Percentiles rank a stretch among this genome's conserved stretches.
phyloP scores from a whole-genome alignment of 2,888 invertebrate genomes.

The Pyralis farinalis region DNA sequence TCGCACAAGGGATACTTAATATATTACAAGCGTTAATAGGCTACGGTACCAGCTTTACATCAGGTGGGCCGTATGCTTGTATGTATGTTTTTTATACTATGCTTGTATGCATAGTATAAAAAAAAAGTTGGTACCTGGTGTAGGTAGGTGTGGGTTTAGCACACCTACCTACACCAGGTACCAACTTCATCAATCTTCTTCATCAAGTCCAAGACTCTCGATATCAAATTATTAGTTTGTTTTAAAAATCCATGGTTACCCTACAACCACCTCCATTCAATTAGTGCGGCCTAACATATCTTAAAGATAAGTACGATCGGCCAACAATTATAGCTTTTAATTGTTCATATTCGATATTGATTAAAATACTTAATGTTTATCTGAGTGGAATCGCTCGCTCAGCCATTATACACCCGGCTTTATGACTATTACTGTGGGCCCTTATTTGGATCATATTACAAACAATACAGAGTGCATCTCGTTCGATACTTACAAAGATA shows the following conservation, averaged over 20 bases:
- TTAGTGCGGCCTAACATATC: slow-evolving; percentile 25
- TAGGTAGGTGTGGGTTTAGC: too few species aligned
- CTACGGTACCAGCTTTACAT: too few species aligned
- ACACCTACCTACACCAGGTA: too few species aligned
- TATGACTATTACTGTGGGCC: slow-evolving; percentile 5
- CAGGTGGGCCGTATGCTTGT: too few species aligned
- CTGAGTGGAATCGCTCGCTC: neutral
- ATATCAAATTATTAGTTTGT: neutral
- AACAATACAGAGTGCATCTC: neutral
- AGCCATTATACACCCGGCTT: slow-evolving; percentile 2
- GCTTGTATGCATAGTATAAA: too few species aligned
- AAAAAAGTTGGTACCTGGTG: too few species aligned
- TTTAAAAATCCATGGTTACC: slow-evolving; percentile 21
- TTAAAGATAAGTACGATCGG: slow-evolving; percentile 21
- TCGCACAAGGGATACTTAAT: too few species aligned
- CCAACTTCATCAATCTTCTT: too few species aligned
- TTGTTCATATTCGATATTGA: slow-evolving; percentile 22
- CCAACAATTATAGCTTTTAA: slow-evolving; percentile 29
- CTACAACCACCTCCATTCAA: slow-evolving; percentile 24
- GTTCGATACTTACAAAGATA: too few species aligned
- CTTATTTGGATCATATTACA: slow-evolving; percentile 7
- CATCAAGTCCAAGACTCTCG: too few species aligned
- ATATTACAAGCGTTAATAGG: too few species aligned
- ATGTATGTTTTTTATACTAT: too few species aligned
- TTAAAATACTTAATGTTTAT: slow-evolving; percentile 3